Percentiles rank a stretch among this genome's conserved stretches.
Evolutionary conservation across 2,113 vertebrate species (phyloP).

Genomic region (Periophthalmus modestus): DNA sequence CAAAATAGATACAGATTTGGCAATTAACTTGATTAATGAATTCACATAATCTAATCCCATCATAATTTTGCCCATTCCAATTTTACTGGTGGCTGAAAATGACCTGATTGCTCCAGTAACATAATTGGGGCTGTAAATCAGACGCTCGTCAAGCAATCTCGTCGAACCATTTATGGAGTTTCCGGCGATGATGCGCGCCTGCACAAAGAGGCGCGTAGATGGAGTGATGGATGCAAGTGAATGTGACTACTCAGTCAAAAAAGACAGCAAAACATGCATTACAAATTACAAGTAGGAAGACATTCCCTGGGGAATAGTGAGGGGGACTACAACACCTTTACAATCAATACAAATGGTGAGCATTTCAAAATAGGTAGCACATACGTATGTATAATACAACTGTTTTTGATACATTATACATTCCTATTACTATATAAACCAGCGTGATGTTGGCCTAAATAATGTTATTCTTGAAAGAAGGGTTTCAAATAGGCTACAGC

Average conservation of each 20-base stretch:
- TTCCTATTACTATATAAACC: too few species aligned
- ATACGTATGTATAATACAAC: too few species aligned
- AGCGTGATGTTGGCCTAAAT: too few species aligned
- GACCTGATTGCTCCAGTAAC: conserved; percentile 64
- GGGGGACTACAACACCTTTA: neutral
- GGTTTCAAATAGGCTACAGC: too few species aligned
- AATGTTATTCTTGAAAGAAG: too few species aligned
- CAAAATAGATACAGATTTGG: neutral
- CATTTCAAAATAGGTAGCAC: too few species aligned
- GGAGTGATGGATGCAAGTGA: conserved; percentile 20
- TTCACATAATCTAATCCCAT: neutral
- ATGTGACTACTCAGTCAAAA: conserved; percentile 32
- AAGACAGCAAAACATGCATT: conserved; percentile 47
- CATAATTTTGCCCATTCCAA: neutral
- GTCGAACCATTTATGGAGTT: conserved; percentile 71
- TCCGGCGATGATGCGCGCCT: conserved; percentile 52
- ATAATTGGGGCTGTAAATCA: conserved; percentile 46
- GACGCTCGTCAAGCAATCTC: conserved; percentile 62
- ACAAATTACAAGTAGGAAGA: neutral
- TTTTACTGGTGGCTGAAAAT: conserved; percentile 8
- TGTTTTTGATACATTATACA: too few species aligned
- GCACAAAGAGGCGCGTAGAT: conserved; percentile 28
- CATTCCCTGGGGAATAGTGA: neutral
- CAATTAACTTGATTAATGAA: neutral
- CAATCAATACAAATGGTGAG: neutral